Base-by-base conservation (phyloP, 2,888 invertebrate species). In the Cephus pygmeus region DNA sequence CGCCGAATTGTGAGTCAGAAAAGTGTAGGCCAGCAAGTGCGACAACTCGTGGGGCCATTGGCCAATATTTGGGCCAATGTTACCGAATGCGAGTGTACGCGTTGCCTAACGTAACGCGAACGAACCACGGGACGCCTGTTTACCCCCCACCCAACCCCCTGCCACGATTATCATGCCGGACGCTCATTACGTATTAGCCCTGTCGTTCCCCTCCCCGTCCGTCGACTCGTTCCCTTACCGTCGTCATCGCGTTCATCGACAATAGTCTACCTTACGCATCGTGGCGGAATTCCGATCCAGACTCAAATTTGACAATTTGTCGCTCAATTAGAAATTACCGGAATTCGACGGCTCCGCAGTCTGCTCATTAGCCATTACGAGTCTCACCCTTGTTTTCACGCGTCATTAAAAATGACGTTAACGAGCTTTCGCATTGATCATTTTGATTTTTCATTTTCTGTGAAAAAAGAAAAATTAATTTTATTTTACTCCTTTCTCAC, bases 51-150 rank as follows among this genome's bases (percentile, higher is more conserved):
- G 86, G 88, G 87, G 88, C 87, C 88, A 87, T 81, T 90, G 89
- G 88, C 89, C 89, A 88, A 85, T 87, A 90, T 89, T 85, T 83
- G 85, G 90, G 89, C 87, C 90, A 90, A 90, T 90, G 90, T 90
- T 89, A 88, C 81, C 85, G 71, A 23, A 56, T 23, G 2, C 40
- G 75, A 75, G 31, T 68, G 71, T 71, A 30, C 71, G 15, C 23
- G 74, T 79, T 79, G 73, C 79, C 73, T 76, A 76, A 79, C 12
- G 30, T 15, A 34, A 34, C 71, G 40, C 40, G 9, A 56, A 23
- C 9, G 23, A 4, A 23, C 23, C 9, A 56, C 40, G 40, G 9
- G 40, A 56, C 2, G 40, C 2, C 40, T 9, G 40, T 1, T 9
- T 23, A 40, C 15, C 40, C 40, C 40, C 9, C 6, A 9, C 23